A percentile compares a stretch with the other conserved stretches of the same genome.
Evolutionary conservation across 2,113 vertebrate genomes (phyloP).

Genomic region (Myocastor coypus): DNA sequence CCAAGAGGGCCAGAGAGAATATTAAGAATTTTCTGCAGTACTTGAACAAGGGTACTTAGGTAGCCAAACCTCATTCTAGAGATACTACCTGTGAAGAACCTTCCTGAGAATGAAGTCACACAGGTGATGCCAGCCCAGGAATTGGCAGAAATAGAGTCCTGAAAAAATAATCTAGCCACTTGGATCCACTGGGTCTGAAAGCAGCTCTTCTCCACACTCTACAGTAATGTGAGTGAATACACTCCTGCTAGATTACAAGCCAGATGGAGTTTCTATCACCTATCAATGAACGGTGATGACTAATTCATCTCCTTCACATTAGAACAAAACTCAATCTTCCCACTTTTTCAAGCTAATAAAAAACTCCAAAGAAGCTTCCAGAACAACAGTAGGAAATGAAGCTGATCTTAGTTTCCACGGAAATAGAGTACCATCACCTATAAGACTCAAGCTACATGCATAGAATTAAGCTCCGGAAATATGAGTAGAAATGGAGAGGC

Average conservation of each 20-base stretch:
- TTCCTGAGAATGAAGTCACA: background rate
- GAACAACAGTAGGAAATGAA: background rate
- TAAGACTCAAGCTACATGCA: background rate
- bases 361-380: slow-evolving; percentile 45
- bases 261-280: slow-evolving; percentile 44
- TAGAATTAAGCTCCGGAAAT: slow-evolving; percentile 12
- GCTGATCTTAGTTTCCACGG: background rate
- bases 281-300: slow-evolving; percentile 55
- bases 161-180: background rate
- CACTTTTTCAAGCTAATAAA: slow-evolving; percentile 51
- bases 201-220: background rate
- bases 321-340: slow-evolving; percentile 30
- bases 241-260: slow-evolving; percentile 1
- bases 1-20: background rate
- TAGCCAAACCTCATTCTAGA: background rate
- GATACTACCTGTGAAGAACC: background rate
- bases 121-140: background rate
- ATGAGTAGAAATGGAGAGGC: background rate
- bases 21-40: background rate
- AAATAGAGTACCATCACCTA: slow-evolving; percentile 37
- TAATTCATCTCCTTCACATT: slow-evolving; percentile 37
- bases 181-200: slow-evolving; percentile 42
- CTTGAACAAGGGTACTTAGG: background rate
- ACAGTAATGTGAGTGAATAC: background rate
- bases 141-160: background rate